Evolutionary conservation across 2,888 invertebrate genomes (phyloP), one percentile per base, ranked within the genome.

Genomic region (Linyphia triangularis): DNA sequence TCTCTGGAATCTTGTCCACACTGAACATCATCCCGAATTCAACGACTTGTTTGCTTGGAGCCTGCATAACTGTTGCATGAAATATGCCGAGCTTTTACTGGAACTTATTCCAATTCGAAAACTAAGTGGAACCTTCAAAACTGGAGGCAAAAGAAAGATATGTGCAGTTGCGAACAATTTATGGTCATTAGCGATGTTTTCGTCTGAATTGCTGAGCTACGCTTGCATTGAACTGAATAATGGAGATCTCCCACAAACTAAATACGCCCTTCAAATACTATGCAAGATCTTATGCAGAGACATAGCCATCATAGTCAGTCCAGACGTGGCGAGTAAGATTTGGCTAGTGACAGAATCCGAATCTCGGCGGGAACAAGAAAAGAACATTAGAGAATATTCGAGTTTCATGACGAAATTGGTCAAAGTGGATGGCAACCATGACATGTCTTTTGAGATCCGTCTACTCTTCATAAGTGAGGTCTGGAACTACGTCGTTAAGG

Each of bases 371-470:
- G 28, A 75, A 9, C 81, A 81, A 28, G 65, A 43, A 4, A 13
- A 22, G 22, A 40, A 51, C 9, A 6, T 88, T n/a, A 57, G 40
- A 10, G 59, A 33, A 22, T 82, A 70, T 43, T 10, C n/a, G 24
- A 43, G 26, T 28, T 81, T 40, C 28, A 59, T 69, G 16, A 75
- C 24, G 10, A 67, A 40, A 19, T 33, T 77, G 9, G 13, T 61
- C n/a, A 61, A 61, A 24, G 63, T n/a, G 26, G 63, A 77, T 40
- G 57, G 65, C 6, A n/a, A 6, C 0, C 5, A 9, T 5, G 40
- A 75, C n/a, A 81, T 88, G 86, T 24, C 81, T 9, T 81, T 88
- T 19, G 86, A 88, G 61, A 40, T 75, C 2, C 59, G 69, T 24
- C 24, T 81, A 16, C 61, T 88, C 5, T 88, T 75, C 57, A 19